phyloP scores from a whole-genome alignment of 2,888 invertebrate genomes.

The Drepana falcataria region DNA sequence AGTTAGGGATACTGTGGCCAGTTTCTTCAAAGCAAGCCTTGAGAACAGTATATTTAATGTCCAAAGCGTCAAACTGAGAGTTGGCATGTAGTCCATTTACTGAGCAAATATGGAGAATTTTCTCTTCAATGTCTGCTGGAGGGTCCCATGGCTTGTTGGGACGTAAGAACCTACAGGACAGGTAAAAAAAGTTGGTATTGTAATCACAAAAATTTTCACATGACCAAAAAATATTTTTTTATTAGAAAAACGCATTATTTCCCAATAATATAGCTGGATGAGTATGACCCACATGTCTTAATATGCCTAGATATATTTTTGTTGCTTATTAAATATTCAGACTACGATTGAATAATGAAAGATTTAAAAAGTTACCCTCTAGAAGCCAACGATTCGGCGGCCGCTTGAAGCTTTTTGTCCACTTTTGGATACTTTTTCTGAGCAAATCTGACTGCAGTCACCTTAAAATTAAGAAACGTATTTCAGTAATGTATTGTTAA shows the following conservation, averaged over 20 bases:
- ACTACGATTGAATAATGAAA: too few species aligned
- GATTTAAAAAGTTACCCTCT: slow-evolving; percentile 78
- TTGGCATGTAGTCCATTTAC: slow-evolving; percentile 68
- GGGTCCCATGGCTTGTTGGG: slow-evolving; percentile 87
- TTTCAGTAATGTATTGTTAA: slow-evolving; percentile 1
- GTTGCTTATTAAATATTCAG: too few species aligned
- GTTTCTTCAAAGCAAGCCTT: slow-evolving; percentile 84
- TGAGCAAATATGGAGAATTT: slow-evolving; percentile 80
- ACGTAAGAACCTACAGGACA: slow-evolving; percentile 83
- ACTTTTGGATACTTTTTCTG: slow-evolving; percentile 59
- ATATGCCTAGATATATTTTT: too few species aligned
- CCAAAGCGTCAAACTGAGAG: slow-evolving; percentile 65
- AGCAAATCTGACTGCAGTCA: slow-evolving; percentile 41
- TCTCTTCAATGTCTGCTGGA: slow-evolving; percentile 80
- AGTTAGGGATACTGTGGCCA: slow-evolving; percentile 89
- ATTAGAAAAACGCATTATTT: too few species aligned
- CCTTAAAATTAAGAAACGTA: slow-evolving; percentile 27
- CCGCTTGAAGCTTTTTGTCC: slow-evolving; percentile 70
- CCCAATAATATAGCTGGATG: too few species aligned
- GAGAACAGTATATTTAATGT: slow-evolving; percentile 83
- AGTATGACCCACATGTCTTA: too few species aligned
- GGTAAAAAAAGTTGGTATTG: background rate
- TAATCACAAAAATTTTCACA: too few species aligned
- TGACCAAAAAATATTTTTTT: too few species aligned
- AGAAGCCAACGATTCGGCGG: slow-evolving; percentile 81